Conservation (phyloP, 2,888 invertebrate genomes). For the Hofmannophila pseudospretella region DNA sequence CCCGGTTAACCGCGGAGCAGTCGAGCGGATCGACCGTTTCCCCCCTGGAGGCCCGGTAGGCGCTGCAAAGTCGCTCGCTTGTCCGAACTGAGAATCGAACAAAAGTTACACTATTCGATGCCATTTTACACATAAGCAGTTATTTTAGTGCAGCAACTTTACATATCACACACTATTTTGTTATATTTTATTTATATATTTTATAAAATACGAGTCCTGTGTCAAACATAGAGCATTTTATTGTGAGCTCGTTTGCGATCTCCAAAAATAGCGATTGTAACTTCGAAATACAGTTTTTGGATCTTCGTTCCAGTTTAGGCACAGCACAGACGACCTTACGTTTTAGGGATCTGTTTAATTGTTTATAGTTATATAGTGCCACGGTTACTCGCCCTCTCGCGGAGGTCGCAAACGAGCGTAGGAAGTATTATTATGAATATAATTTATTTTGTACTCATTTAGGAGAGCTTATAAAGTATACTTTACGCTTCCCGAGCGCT, state of each 20-base stretch:
- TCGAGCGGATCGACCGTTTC: no score
- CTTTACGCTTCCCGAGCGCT: constrained; percentile 65
- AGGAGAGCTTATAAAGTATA: constrained; percentile 47
- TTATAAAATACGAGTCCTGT: constrained; percentile 38
- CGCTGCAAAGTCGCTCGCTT: no score
- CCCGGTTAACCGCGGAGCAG: no score
- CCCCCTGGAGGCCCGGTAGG: no score
- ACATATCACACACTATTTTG: constrained; percentile 55
- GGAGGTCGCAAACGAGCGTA: neutral
- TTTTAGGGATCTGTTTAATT: no score
- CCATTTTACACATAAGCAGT: constrained; percentile 35
- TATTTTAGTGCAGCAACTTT: constrained; percentile 30
- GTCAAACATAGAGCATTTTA: constrained; percentile 48
- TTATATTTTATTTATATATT: constrained; percentile 29
- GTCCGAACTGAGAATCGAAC: constrained; percentile 30
- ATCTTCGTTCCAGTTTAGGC: no score
- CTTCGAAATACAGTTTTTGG: no score
- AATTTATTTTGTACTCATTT: constrained; percentile 31
- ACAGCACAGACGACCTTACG: no score
- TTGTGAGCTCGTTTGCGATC: constrained; percentile 27
- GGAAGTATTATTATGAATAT: constrained; percentile 1
- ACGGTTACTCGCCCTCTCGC: no score
- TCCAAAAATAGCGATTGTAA: constrained; percentile 8
- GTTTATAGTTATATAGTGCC: no score
- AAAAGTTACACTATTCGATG: constrained; percentile 36